Evolutionary conservation across 2,888 invertebrate species (phyloP).

Genomic region (Lepetodrilus schrolli): DNA sequence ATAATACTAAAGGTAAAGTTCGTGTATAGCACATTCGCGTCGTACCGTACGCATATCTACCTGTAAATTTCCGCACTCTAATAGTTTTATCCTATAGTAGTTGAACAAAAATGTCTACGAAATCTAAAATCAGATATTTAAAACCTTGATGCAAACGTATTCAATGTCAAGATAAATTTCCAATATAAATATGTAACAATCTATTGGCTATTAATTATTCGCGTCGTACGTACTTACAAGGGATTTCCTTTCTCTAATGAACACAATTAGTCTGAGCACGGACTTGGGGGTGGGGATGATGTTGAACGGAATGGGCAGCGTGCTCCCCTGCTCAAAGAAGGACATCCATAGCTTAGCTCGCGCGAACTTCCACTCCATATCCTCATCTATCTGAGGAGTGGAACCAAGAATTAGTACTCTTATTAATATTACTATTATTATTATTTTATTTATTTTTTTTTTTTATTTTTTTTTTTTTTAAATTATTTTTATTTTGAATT

Average conservation of each 20-base stretch:
- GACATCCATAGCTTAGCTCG: conserved; percentile 65
- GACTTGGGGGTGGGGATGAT: conserved; percentile 62
- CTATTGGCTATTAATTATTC: neutral
- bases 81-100: no score
- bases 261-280: conserved; percentile 37
- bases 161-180: neutral
- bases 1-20: no score
- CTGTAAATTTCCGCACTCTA: no score
- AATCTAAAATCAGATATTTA: neutral
- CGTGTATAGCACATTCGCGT: no score
- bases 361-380: conserved; percentile 68
- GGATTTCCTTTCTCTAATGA: conserved; percentile 12
- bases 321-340: conserved; percentile 59
- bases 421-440: neutral
- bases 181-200: neutral
- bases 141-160: neutral
- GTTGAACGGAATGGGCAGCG: conserved; percentile 64
- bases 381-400: conserved; percentile 56
- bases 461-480: no score
- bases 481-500: no score
- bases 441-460: neutral
- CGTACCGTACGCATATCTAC: no score
- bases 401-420: neutral
- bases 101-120: neutral
- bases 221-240: neutral